These are phyloP conservation scores for Elaeidobius kamerunicus DNA, from an alignment of 2,888 invertebrate genomes.

Conservation along the genomic window DNA sequence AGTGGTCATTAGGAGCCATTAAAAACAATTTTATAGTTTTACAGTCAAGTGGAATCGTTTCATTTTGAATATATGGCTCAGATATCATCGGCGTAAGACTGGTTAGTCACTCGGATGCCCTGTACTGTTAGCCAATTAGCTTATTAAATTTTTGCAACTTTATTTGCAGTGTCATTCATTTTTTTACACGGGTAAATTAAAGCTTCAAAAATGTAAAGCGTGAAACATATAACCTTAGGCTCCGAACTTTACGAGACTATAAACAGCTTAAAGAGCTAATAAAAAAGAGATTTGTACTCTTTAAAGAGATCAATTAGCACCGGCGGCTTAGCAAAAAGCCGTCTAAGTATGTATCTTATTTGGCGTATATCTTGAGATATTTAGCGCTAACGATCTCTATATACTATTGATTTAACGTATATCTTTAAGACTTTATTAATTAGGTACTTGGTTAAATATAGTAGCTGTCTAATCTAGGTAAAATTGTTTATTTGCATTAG, in stretches of 20 bases:
- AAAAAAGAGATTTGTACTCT: constrained; percentile 23
- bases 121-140: no score
- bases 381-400: constrained; percentile 13
- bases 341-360: constrained; percentile 22
- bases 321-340: constrained; percentile 14
- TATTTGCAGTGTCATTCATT: no score
- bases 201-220: not conserved
- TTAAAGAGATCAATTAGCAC: constrained; percentile 24
- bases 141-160: no score
- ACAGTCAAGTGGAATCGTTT: constrained; percentile 2
- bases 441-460: no score
- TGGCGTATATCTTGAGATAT: constrained; percentile 11
- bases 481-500: no score
- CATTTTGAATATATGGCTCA: not conserved
- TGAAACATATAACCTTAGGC: constrained; percentile 5
- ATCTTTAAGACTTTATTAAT: no score
- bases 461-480: no score
- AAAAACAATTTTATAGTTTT: constrained; percentile 16
- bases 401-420: no score
- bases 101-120: no score
- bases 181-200: no score
- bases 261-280: constrained; percentile 22
- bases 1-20: constrained; percentile 9
- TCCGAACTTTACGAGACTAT: constrained; percentile 15
- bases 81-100: not conserved